Conservation (phyloP, 2,888 invertebrate genomes). For the Drosophila yooni region DNA sequence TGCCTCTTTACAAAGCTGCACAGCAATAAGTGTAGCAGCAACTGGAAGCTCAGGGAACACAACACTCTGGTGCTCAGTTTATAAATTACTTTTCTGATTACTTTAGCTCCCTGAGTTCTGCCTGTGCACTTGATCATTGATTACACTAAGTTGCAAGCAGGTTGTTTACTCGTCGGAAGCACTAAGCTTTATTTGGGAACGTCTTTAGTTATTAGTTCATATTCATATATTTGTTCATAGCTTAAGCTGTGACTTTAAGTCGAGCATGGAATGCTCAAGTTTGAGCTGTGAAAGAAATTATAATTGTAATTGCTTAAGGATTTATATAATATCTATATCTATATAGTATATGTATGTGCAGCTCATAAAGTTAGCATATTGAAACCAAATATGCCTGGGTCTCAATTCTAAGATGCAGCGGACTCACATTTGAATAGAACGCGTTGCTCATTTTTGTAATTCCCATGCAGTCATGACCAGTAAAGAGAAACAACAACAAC, state of each 20-base stretch:
- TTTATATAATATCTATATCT: background rate
- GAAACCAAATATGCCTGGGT: constrained; percentile 14
- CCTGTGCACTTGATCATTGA: constrained; percentile 24
- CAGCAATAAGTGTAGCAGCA: constrained; percentile 26
- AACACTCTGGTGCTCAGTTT: constrained; percentile 23
- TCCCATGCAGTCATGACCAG: constrained; percentile 42
- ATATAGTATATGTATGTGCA: background rate
- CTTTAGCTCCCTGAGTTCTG: background rate
- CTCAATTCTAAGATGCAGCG: constrained; percentile 26
- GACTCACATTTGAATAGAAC: constrained; percentile 24
- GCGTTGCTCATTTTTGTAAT: constrained; percentile 50
- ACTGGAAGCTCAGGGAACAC: constrained; percentile 1
- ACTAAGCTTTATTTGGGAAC: background rate
- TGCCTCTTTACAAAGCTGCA: constrained; percentile 32
- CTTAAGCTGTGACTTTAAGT: background rate
- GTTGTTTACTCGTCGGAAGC: background rate
- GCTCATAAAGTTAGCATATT: constrained; percentile 4
- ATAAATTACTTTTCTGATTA: constrained; percentile 27
- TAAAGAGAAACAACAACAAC: background rate
- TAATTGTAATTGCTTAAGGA: too few relatives aligned
- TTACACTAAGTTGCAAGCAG: background rate
- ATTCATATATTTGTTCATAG: background rate
- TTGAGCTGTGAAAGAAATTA: background rate
- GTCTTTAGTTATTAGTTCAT: background rate
- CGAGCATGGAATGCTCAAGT: accelerated